Evolutionary conservation across 2,797 vertebrate species (phyloP).

Genomic region (Danio tinwini): DNA sequence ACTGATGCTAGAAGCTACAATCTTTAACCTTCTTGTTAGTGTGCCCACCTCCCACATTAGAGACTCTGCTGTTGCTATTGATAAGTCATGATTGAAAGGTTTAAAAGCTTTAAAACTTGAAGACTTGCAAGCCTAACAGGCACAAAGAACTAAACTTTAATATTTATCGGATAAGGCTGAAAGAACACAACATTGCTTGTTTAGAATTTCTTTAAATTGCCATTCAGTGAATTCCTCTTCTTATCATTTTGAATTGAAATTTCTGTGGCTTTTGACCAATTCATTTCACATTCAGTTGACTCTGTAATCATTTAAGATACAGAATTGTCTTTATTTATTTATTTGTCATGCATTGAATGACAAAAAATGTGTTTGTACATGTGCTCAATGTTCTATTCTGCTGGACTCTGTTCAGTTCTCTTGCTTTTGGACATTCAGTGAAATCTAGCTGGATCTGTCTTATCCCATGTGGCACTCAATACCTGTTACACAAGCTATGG

Average conservation of each 20-base stretch:
- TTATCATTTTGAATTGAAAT: neutral
- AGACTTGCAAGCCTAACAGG: neutral
- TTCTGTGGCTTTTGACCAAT: neutral
- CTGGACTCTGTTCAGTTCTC: neutral
- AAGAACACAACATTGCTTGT: neutral
- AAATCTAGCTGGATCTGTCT: constrained; percentile 59
- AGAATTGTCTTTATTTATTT: neutral
- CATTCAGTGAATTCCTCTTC: neutral
- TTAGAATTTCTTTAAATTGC: neutral
- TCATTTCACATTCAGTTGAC: neutral
- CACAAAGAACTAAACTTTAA: neutral
- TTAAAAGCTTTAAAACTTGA: neutral
- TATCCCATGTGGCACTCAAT: constrained; percentile 60
- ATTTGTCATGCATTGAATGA: neutral
- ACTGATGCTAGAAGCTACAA: too few relatives aligned
- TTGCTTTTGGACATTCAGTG: constrained; percentile 7
- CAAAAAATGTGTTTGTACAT: neutral
- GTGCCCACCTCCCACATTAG: too few relatives aligned
- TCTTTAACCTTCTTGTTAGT: too few relatives aligned
- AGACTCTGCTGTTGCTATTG: neutral
- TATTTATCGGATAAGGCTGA: neutral
- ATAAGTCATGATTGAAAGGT: neutral
- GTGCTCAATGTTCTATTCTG: neutral
- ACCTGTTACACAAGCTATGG: constrained; percentile 65
- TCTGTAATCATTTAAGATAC: neutral